These are phyloP conservation scores for Tachuris rubrigastra DNA, from an alignment of 2,113 vertebrate species.

Conservation along the genomic window DNA sequence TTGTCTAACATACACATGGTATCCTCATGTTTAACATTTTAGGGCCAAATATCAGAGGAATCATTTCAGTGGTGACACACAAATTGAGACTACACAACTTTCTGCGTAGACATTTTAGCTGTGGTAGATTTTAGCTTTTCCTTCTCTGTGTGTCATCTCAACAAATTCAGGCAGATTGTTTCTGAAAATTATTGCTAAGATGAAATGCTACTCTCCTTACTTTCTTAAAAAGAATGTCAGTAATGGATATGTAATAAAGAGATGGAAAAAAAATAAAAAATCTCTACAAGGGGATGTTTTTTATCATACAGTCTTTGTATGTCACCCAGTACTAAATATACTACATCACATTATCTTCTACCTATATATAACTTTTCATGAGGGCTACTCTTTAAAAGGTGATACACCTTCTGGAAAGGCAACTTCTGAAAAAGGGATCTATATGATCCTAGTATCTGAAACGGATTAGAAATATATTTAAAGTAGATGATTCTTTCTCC, in stretches of 20 bases:
- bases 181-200: background rate
- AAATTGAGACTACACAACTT: background rate
- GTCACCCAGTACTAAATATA: background rate
- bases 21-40: background rate
- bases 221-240: background rate
- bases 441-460: background rate
- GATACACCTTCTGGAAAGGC: background rate
- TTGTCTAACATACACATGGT: background rate
- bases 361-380: background rate
- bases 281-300: background rate
- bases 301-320: background rate
- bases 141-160: background rate
- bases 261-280: background rate
- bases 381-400: background rate
- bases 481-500: background rate
- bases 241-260: background rate
- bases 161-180: background rate
- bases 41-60: background rate
- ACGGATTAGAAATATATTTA: background rate
- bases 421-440: background rate
- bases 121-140: background rate
- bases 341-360: background rate
- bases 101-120: background rate
- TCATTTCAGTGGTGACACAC: background rate
- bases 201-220: background rate